Conservation (phyloP, 1,140 invertebrate genomes). For the Drosophila hydei region DNA sequence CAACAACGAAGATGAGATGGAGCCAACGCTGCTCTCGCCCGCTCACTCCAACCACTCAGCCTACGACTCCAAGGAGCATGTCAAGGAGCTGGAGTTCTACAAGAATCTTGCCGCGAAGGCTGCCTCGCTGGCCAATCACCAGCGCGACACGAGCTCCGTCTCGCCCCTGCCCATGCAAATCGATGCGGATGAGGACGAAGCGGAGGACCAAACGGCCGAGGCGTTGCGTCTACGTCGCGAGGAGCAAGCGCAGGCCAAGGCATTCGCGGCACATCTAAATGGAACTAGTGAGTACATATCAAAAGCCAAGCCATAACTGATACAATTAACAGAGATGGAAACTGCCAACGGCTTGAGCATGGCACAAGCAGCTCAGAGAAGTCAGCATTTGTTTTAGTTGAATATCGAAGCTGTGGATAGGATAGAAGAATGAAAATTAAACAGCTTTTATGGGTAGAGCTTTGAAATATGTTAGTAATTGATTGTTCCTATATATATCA, state of each 20-base stretch:
- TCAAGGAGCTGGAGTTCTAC: conserved; percentile 80
- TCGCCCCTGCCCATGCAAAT: conserved; percentile 81
- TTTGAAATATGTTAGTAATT: too few relatives aligned
- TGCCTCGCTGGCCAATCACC: conserved; percentile 71
- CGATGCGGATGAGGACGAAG: conserved; percentile 60
- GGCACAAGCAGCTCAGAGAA: too few relatives aligned
- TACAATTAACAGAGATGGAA: conserved; percentile 37
- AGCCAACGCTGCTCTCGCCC: conserved; percentile 59
- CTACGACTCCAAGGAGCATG: conserved; percentile 73
- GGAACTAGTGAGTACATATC: conserved; percentile 89
- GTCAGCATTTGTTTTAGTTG: too few relatives aligned
- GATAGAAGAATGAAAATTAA: too few relatives aligned
- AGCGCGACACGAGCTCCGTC: conserved; percentile 39
- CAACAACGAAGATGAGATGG: conserved; percentile 66
- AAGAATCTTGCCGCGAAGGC: conserved; percentile 79
- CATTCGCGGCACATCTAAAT: conserved; percentile 87
- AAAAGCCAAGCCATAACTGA: conserved; percentile 62
- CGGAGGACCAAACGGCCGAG: conserved; percentile 55
- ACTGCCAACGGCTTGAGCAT: background rate
- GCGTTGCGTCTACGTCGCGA: conserved; percentile 68
- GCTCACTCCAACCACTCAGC: conserved; percentile 58
- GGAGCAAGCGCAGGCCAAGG: conserved; percentile 82
- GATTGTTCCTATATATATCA: too few relatives aligned
- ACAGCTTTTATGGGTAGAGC: too few relatives aligned
- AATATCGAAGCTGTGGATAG: too few relatives aligned